These are phyloP conservation scores for Cyclina sinensis DNA, from an alignment of 1,140 invertebrate species.

Conservation along the genomic window DNA sequence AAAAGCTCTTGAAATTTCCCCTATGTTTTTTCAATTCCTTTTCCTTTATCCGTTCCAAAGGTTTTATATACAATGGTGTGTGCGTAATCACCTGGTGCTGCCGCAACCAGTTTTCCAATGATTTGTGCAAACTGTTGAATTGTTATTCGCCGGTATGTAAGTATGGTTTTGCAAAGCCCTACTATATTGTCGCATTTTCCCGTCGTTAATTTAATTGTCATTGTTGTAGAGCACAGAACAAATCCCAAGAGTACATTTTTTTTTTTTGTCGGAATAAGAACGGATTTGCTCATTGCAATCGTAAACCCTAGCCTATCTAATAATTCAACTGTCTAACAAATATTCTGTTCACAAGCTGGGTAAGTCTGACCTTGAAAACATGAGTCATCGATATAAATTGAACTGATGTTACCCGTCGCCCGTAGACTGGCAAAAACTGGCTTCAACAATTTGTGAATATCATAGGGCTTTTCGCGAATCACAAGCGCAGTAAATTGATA, in stretches of 20 bases:
- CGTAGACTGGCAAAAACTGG: too few species aligned
- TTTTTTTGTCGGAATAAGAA: not conserved
- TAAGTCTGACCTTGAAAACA: too few species aligned
- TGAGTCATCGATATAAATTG: too few species aligned
- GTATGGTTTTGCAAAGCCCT: too few species aligned
- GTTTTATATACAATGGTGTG: not conserved
- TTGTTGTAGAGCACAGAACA: conserved; percentile 5
- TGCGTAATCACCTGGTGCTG: not conserved
- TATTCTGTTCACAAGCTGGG: not conserved
- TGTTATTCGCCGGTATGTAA: too few species aligned
- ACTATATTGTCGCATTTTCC: too few species aligned
- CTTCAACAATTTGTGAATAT: too few species aligned
- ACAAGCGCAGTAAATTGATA: too few species aligned
- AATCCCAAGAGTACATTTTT: not conserved
- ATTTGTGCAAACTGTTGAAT: too few species aligned
- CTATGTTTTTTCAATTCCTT: not conserved
- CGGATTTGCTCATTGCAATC: not conserved
- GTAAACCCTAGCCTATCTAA: not conserved
- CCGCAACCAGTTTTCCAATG: not conserved
- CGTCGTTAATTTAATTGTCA: too few species aligned
- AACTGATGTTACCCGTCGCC: too few species aligned
- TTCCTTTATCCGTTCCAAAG: not conserved
- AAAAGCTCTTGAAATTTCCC: not conserved
- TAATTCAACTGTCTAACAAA: not conserved
- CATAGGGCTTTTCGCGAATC: too few species aligned